phyloP scores from a whole-genome alignment of 2,797 vertebrate genomes.

The Xenentodon cancila region DNA sequence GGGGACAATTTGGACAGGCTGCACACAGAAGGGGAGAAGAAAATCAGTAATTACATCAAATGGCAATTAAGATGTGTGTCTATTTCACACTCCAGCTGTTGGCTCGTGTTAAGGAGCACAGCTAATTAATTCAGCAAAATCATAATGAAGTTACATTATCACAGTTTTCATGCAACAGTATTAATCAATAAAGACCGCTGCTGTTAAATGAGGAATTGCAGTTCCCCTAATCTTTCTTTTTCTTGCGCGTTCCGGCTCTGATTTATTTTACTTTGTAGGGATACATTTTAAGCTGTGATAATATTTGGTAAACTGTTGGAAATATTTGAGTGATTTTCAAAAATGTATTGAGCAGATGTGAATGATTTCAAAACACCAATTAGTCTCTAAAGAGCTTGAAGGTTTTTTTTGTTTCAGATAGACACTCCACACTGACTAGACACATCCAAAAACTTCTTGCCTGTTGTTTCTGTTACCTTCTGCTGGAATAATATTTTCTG shows the following conservation, averaged over 20 bases:
- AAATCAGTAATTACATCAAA: conserved; percentile 33
- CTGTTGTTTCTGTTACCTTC: too few relatives aligned
- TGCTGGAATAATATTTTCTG: too few relatives aligned
- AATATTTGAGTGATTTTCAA: conserved; percentile 6
- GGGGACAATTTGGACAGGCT: not conserved
- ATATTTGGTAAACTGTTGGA: not conserved
- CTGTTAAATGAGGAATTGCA: conserved; percentile 2
- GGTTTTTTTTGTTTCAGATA: too few relatives aligned
- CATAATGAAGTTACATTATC: conserved; percentile 40
- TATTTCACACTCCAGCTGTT: conserved; percentile 69
- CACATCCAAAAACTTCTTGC: too few relatives aligned
- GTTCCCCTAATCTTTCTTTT: not conserved
- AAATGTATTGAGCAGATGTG: conserved; percentile 22
- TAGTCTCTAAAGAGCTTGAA: not conserved
- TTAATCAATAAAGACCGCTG: conserved; percentile 25
- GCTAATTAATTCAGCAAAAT: conserved; percentile 54
- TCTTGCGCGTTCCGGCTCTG: not conserved
- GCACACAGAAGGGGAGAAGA: conserved; percentile 5
- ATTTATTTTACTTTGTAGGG: not conserved
- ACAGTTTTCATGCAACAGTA: conserved; percentile 35
- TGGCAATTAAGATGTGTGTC: conserved; percentile 42
- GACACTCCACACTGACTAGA: too few relatives aligned
- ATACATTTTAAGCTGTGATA: not conserved
- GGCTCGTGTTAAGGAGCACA: conserved; percentile 42
- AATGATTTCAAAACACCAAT: conserved; percentile 7